Percentiles rank a stretch among this genome's conserved stretches.
Evolutionary conservation across 2,113 vertebrate species (phyloP).

Genomic region (Cyanocitta stelleri): DNA sequence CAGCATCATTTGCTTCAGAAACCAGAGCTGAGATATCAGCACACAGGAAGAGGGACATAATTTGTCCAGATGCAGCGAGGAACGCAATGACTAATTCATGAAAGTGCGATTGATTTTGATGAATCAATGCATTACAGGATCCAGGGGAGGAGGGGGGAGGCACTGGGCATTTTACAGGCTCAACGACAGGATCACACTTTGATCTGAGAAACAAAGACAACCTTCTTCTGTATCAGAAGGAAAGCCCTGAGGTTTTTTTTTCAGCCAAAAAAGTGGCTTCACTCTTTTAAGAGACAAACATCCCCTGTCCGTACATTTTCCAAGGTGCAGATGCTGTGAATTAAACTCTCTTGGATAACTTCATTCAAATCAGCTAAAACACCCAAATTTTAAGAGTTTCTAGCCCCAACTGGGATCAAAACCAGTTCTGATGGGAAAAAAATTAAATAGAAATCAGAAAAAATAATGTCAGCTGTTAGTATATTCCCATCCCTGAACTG

Average conservation of each 20-base stretch:
- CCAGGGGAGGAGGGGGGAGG: slow-evolving; percentile 12
- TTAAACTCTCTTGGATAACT: not conserved
- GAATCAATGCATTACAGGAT: slow-evolving; percentile 55
- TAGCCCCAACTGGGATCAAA: not conserved
- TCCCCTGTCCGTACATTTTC: not conserved
- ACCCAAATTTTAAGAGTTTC: not conserved
- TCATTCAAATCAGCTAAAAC: not conserved
- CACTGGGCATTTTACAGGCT: slow-evolving; percentile 11
- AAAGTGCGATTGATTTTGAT: slow-evolving; percentile 58
- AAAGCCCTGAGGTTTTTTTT: not conserved
- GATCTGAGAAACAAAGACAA: slow-evolving; percentile 55
- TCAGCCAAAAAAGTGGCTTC: not conserved
- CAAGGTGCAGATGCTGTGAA: not conserved
- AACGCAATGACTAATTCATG: slow-evolving; percentile 60
- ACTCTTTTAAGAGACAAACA: not conserved
- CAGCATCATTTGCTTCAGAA: not conserved
- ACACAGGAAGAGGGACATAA: not conserved
- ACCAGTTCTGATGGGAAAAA: not conserved
- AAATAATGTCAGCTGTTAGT: not conserved
- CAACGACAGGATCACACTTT: slow-evolving; percentile 41
- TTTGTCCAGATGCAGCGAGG: slow-evolving; percentile 50
- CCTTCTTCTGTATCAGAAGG: slow-evolving; percentile 23
- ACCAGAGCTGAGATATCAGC: not conserved
- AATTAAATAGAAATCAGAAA: not conserved
- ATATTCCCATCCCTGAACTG: not conserved